A percentile compares a stretch with the other conserved stretches of the same genome.
These are phyloP conservation scores for Alcedo quadribrachys DNA, from an alignment of 2,797 vertebrate species.

Conservation along the genomic window DNA sequence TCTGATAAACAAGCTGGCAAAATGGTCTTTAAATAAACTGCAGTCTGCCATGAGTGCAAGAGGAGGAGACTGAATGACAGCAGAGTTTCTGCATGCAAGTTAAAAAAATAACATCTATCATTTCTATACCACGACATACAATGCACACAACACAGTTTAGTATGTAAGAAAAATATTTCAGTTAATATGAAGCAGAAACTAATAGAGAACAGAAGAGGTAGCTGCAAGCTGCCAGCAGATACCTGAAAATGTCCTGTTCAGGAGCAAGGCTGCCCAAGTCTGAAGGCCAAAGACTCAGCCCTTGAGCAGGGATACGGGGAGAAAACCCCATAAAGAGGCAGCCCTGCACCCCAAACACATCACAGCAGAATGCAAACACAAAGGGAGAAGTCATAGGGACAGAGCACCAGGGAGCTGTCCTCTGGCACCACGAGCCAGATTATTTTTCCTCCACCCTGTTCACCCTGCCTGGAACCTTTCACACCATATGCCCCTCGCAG, in stretches of 20 bases:
- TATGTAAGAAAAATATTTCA: background rate
- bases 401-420: background rate
- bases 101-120: background rate
- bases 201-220: background rate
- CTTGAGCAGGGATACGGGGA: too few relatives aligned
- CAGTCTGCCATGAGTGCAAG: background rate
- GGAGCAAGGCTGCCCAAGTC: fast-evolving
- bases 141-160: background rate
- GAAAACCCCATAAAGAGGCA: background rate
- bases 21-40: background rate
- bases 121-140: background rate
- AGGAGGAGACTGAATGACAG: background rate
- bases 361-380: background rate
- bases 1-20: background rate
- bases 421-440: background rate
- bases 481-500: fast-evolving
- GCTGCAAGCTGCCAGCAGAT: background rate
- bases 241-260: background rate
- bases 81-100: background rate
- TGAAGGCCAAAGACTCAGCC: background rate
- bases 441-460: background rate
- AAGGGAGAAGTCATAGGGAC: background rate
- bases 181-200: background rate
- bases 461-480: background rate
- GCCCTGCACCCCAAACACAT: background rate